Percentiles rank a stretch among this genome's conserved stretches.
Conservation (phyloP, 2,797 vertebrate genomes). For the Parauchenoglanis punctatus region DNA sequence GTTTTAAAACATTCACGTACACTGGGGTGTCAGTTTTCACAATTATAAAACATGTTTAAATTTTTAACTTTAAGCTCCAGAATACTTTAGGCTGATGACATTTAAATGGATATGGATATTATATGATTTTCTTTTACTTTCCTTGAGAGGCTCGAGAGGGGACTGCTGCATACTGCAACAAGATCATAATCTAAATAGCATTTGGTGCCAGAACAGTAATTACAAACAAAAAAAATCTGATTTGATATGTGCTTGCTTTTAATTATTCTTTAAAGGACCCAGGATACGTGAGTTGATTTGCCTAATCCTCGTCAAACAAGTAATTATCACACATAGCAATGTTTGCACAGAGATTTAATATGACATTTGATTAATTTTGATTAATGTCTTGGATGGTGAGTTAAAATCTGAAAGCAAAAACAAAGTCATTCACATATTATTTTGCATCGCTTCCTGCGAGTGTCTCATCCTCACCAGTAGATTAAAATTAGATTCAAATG, state of each 20-base stretch:
- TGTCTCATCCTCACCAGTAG: too few relatives aligned
- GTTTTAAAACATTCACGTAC: neutral
- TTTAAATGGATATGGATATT: neutral
- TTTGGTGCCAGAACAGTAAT: conserved; percentile 11
- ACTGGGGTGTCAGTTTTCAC: neutral
- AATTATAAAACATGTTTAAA: neutral
- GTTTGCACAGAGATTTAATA: conserved; percentile 7
- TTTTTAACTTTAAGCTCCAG: neutral
- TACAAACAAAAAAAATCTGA: neutral
- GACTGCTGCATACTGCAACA: neutral
- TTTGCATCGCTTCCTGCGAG: too few relatives aligned
- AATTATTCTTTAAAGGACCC: conserved; percentile 8
- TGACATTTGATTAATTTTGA: conserved; percentile 3
- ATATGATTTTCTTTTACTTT: neutral
- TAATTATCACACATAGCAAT: conserved; percentile 46
- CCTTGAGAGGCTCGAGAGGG: neutral
- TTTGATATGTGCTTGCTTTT: conserved; percentile 11
- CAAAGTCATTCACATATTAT: neutral
- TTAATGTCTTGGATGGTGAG: neutral
- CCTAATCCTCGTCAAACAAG: conserved; percentile 53
- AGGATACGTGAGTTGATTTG: conserved; percentile 34
- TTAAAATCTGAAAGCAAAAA: neutral
- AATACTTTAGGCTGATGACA: neutral
- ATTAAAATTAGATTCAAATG: neutral
- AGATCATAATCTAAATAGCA: conserved; percentile 12